These are phyloP conservation scores for Hydrotaea cyrtoneurina DNA, from an alignment of 2,888 invertebrate genomes.

Conservation along the genomic window DNA sequence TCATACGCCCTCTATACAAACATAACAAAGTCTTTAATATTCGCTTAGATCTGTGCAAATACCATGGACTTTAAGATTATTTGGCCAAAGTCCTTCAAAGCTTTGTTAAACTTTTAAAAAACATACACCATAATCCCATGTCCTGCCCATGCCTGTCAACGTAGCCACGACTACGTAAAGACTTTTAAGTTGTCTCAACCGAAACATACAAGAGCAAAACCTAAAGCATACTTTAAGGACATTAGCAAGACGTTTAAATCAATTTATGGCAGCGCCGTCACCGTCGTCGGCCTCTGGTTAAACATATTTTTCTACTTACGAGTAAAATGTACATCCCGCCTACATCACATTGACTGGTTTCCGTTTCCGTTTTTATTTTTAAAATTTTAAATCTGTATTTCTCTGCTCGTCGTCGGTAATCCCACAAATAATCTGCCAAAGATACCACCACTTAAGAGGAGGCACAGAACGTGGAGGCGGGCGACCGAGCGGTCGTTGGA, in stretches of 20 bases:
- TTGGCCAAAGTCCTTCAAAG: too few relatives aligned
- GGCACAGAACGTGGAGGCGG: background rate
- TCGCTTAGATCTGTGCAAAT: too few relatives aligned
- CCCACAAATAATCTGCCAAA: background rate
- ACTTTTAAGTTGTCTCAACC: too few relatives aligned
- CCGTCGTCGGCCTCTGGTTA: background rate
- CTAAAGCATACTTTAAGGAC: background rate
- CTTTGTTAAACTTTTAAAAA: background rate
- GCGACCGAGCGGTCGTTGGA: background rate
- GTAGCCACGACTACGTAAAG: too few relatives aligned
- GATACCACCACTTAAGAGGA: too few relatives aligned
- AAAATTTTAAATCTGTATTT: constrained; percentile 4
- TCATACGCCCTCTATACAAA: too few relatives aligned
- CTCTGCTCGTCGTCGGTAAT: background rate
- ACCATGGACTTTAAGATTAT: too few relatives aligned
- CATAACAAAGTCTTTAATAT: too few relatives aligned
- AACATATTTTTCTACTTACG: background rate
- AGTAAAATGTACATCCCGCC: background rate
- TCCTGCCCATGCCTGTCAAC: background rate
- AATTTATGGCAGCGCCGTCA: background rate
- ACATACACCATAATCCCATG: background rate
- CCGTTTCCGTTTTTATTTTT: background rate
- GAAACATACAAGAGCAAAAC: background rate
- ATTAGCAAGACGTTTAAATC: background rate
- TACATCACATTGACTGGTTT: constrained; percentile 31